These are phyloP conservation scores for Mus minutoides DNA, from an alignment of 2,797 vertebrate genomes.

Conservation along the genomic window DNA sequence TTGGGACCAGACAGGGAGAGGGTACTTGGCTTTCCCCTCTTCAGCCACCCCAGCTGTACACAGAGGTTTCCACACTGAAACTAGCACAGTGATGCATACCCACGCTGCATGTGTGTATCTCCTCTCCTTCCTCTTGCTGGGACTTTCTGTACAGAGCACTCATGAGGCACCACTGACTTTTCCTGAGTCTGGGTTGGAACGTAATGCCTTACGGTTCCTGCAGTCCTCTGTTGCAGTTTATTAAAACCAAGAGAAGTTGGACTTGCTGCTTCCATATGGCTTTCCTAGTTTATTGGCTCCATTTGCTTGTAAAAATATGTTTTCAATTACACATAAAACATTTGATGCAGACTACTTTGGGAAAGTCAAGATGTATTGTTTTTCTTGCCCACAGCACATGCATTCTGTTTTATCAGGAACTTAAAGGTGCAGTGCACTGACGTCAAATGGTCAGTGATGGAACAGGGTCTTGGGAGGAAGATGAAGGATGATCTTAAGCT, in stretches of 20 bases:
- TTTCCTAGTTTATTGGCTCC: conserved; percentile 79
- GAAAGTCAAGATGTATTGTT: conserved; percentile 79
- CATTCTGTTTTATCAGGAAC: conserved; percentile 71
- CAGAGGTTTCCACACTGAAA: not conserved
- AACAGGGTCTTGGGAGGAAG: conserved; percentile 70
- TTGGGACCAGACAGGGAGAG: not conserved
- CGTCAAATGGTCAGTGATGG: conserved; percentile 76
- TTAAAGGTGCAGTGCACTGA: conserved; percentile 68
- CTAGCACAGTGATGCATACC: not conserved
- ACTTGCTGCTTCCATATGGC: conserved; percentile 74
- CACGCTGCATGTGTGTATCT: not conserved
- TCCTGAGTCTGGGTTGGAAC: conserved; percentile 30
- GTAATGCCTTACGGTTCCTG: conserved; percentile 61
- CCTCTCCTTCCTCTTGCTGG: conserved; percentile 23
- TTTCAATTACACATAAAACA: conserved; percentile 85
- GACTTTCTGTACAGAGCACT: conserved; percentile 24
- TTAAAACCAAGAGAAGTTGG: conserved; percentile 73
- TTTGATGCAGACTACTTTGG: conserved; percentile 80
- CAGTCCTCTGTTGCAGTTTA: conserved; percentile 69
- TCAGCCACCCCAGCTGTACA: conserved; percentile 41
- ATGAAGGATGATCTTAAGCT: conserved; percentile 75
- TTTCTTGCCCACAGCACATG: conserved; percentile 77
- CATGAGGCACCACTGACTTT: conserved; percentile 5
- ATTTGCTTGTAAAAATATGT: conserved; percentile 83
- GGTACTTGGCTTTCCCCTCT: not conserved